Conservation (phyloP, 2,113 vertebrate species). For the Carlito syrichta region DNA sequence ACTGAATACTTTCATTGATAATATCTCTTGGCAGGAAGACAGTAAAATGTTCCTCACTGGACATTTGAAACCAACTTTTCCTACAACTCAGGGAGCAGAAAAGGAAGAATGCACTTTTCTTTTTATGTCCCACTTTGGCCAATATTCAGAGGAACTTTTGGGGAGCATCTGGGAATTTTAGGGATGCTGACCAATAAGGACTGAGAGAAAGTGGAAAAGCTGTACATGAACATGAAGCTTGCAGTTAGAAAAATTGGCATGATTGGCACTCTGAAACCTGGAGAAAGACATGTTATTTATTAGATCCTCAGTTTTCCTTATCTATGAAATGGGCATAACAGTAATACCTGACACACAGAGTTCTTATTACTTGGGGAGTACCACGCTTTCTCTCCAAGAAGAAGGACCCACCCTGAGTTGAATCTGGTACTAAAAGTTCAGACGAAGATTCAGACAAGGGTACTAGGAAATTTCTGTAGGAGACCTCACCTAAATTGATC, state of each 20-base stretch:
- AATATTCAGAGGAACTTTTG: conserved; percentile 6
- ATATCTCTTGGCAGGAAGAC: conserved; percentile 67
- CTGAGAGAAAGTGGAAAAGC: neutral
- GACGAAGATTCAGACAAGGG: neutral
- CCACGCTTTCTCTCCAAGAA: neutral
- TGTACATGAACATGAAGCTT: neutral
- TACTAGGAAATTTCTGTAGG: neutral
- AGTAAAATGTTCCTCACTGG: conserved; percentile 48
- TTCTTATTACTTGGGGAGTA: neutral
- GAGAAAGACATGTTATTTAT: neutral
- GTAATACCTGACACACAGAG: neutral
- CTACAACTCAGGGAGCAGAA: conserved; percentile 29
- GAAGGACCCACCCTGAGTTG: neutral
- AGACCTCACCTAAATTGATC: neutral
- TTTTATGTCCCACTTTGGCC: neutral
- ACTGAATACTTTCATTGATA: conserved; percentile 63
- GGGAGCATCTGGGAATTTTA: neutral
- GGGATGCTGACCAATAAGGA: neutral
- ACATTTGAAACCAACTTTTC: conserved; percentile 55
- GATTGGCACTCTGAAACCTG: neutral
- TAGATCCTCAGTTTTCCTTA: neutral
- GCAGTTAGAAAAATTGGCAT: neutral
- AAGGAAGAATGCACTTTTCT: neutral
- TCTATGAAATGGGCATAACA: neutral
- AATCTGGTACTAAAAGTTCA: neutral